These are phyloP conservation scores for Dascillus cervinus DNA, from an alignment of 2,888 invertebrate species.

Conservation along the genomic window DNA sequence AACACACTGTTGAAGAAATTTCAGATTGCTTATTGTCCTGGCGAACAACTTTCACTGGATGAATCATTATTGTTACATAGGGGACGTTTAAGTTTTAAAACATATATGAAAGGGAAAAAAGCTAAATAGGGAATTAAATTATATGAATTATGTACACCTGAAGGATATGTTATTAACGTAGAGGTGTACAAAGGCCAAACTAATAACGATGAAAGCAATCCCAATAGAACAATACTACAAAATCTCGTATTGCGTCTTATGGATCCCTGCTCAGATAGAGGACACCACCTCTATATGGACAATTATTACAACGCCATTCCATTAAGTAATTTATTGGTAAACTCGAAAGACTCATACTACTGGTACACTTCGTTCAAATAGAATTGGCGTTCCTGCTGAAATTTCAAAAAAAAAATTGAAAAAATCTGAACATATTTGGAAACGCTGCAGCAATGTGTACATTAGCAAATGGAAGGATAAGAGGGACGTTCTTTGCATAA, in stretches of 20 bases:
- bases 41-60: background rate
- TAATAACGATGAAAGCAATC: background rate
- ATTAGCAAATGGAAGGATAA: slow-evolving; percentile 19
- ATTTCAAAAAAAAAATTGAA: slow-evolving; percentile 1
- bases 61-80: slow-evolving; percentile 1
- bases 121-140: slow-evolving; percentile 3
- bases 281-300: slow-evolving; percentile 4
- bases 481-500: slow-evolving; percentile 16
- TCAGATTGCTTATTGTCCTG: slow-evolving; percentile 1
- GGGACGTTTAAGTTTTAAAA: slow-evolving; percentile 1
- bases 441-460: slow-evolving; percentile 3
- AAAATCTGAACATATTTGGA: slow-evolving; percentile 4
- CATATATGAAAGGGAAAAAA: slow-evolving; percentile 4
- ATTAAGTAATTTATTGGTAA: background rate
- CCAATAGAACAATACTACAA: background rate
- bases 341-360: slow-evolving; percentile 1
- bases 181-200: slow-evolving; percentile 2
- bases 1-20: background rate
- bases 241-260: slow-evolving; percentile 1
- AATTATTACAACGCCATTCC: slow-evolving; percentile 4
- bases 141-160: slow-evolving; percentile 1
- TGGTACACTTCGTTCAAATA: slow-evolving; percentile 1
- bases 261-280: background rate
- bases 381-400: background rate
- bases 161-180: slow-evolving; percentile 3